Percentiles rank a stretch among this genome's conserved stretches.
phyloP scores from a whole-genome alignment of 2,888 invertebrate genomes.

The Tetanocera ferruginea region DNA sequence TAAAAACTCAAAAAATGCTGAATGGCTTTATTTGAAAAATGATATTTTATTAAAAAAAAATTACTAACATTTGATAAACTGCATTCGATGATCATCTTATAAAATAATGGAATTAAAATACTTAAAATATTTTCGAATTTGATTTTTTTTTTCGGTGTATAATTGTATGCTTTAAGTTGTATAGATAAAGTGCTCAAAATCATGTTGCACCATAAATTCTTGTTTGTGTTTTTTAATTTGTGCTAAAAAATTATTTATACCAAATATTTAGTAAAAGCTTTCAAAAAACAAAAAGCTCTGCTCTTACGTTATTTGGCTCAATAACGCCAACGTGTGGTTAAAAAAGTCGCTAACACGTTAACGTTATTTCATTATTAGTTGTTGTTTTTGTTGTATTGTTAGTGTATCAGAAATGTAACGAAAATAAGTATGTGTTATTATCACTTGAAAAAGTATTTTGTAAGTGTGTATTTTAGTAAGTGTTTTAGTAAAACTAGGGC shows the following conservation, averaged over 20 bases:
- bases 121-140: neutral
- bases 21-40: constrained; percentile 42
- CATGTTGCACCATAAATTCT: too few relatives aligned
- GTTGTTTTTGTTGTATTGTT: too few relatives aligned
- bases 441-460: constrained; percentile 15
- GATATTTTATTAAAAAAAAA: constrained; percentile 17
- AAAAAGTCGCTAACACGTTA: too few relatives aligned
- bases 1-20: constrained; percentile 25
- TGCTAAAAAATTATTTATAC: constrained; percentile 35
- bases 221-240: constrained; percentile 17
- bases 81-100: too few relatives aligned
- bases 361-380: too few relatives aligned
- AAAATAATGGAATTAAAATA: neutral
- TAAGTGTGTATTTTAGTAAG: too few relatives aligned
- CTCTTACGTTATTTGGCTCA: constrained; percentile 47
- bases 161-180: too few relatives aligned
- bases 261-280: constrained; percentile 57
- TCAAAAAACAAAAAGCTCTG: constrained; percentile 53
- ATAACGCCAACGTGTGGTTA: neutral
- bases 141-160: neutral
- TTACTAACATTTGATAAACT: neutral
- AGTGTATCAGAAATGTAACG: too few relatives aligned
- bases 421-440: constrained; percentile 18
- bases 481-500: constrained; percentile 18
- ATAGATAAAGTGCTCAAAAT: too few relatives aligned